These are phyloP conservation scores for Pteronotus mesoamericanus DNA, from an alignment of 2,797 vertebrate species.

Conservation along the genomic window DNA sequence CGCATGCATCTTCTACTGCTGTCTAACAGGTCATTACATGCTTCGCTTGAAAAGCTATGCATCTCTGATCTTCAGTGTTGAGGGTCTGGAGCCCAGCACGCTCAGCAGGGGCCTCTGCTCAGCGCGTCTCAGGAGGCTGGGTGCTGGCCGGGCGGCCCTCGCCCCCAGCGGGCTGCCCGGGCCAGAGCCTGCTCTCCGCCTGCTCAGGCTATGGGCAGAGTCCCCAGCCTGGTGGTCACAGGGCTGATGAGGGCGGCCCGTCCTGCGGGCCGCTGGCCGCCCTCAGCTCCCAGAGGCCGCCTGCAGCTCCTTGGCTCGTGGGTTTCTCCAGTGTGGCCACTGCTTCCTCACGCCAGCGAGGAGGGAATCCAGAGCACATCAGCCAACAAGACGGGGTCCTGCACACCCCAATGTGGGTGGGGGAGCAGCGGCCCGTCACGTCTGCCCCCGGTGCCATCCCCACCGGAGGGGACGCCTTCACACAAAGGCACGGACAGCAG, in stretches of 20 bases:
- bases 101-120: no score
- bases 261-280: not conserved
- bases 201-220: not conserved
- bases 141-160: not conserved
- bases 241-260: rapidly evolving
- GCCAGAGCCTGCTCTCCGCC: not conserved
- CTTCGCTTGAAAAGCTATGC: not conserved
- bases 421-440: not conserved
- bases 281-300: not conserved
- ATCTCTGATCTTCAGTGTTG: not conserved
- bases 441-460: not conserved
- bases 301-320: not conserved
- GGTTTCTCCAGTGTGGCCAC: not conserved
- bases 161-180: not conserved
- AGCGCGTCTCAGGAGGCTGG: not conserved
- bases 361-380: not conserved
- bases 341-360: not conserved
- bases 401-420: not conserved
- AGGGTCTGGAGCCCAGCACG: not conserved
- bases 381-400: not conserved
- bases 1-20: not conserved
- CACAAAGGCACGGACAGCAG: not conserved
- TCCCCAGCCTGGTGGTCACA: no score
- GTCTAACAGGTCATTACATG: not conserved
- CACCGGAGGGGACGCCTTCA: no score